Evolutionary conservation across 2,797 vertebrate species (phyloP).

Genomic region (Gallinago stenura): DNA sequence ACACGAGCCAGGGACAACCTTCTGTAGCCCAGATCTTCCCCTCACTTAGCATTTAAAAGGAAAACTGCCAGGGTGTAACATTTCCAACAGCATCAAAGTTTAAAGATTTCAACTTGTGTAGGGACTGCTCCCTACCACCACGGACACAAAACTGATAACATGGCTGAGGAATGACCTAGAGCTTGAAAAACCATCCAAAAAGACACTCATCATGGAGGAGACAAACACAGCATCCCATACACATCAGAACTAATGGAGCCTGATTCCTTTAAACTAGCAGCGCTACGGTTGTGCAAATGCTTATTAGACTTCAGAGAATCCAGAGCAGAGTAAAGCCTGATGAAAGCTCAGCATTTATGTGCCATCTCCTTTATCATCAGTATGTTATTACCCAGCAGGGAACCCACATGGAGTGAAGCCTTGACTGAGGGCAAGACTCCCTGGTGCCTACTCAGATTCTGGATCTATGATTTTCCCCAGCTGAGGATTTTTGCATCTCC

Average conservation of each 20-base stretch:
- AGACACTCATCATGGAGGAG: background rate
- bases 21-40: slow-evolving; percentile 6
- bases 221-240: background rate
- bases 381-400: background rate
- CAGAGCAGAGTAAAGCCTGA: background rate
- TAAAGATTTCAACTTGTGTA: background rate
- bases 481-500: background rate
- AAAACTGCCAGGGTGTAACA: background rate
- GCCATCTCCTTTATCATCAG: background rate
- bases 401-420: background rate
- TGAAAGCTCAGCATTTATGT: background rate
- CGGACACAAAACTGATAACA: background rate
- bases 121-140: background rate
- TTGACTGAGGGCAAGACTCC: background rate
- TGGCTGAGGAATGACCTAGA: background rate
- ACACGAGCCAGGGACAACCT: background rate
- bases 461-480: background rate
- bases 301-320: background rate
- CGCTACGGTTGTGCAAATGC: background rate
- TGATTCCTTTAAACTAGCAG: background rate
- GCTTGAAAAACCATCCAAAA: background rate
- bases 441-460: background rate
- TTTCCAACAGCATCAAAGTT: background rate
- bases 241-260: background rate
- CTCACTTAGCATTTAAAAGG: background rate